Evolutionary conservation across 2,113 vertebrate genomes (phyloP), one percentile per base, ranked within the genome.

Genomic region (Callaeas wilsoni): DNA sequence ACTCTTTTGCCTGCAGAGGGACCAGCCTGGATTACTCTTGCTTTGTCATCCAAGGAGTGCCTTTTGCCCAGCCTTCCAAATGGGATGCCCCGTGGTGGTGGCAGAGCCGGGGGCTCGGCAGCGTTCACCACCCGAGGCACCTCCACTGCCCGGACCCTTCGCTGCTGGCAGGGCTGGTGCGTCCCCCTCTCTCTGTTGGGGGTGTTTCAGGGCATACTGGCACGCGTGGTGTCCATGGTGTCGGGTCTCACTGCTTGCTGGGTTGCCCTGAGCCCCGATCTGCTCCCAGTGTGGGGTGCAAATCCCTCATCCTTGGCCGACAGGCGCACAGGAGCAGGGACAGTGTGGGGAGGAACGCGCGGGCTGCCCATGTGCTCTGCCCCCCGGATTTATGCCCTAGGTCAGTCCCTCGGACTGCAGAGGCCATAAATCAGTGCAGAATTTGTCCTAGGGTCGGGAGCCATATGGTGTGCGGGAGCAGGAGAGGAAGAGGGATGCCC

Each of bases 61-160:
- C 46, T 81, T 76, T 71, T 57, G 30, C 33, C 29, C 77, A n/a
- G 10, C 62, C n/a, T 69, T 85, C 64, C 56, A 60, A 44, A 32
- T 0, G 2, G 4, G 32, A 1, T 32, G 32, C 4, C 16, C 9
- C 0, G 0, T 67, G 79, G 18, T 27, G 59, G 17, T n/a, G 56
- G 49, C 74, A 59, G 68, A 50, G 65, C 20, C 12, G 60, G 0
- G 17, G 22, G 17, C 32, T 29, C 53, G 35, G 90, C 30, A 22
- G 71, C 53, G 4, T 9, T 71, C 35, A 49, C 32, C 26, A 33
- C 68, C 42, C 1, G 0, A 35, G 17, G 21, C 33, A 11, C 16
- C 47, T 71, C 55, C 41, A 4, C 13, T 3, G 9, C 68, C 35
- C 5, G 5, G 5, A 33, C 17, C 16, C 15, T 25, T 5, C 0